Evolutionary conservation across 2,113 vertebrate species (phyloP).

Genomic region (Epinephelus cyanopodus): DNA sequence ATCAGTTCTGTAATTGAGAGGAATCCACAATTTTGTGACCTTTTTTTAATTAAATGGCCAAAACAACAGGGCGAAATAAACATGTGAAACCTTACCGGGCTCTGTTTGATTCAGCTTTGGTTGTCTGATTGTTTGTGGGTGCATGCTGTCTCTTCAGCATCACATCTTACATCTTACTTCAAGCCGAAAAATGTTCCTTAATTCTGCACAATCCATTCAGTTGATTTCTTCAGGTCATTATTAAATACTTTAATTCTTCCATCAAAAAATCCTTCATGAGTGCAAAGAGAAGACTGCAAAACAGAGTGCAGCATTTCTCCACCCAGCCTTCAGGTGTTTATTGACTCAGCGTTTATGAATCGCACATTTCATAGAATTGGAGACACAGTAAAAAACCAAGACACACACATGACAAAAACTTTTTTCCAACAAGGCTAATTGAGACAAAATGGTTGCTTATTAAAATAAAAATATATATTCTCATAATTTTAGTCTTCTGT

Average conservation of each 20-base stretch:
- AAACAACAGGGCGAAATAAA: slow-evolving; percentile 78
- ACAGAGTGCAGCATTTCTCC: slow-evolving; percentile 48
- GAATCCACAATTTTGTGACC: slow-evolving; percentile 78
- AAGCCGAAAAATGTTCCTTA: background rate
- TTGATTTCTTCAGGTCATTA: background rate
- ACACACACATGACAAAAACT: slow-evolving; percentile 34
- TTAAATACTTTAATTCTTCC: slow-evolving; percentile 62
- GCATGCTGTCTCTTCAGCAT: background rate
- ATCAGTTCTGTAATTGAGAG: slow-evolving; percentile 78
- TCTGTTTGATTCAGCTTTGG: slow-evolving; percentile 3
- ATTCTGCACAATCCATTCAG: background rate
- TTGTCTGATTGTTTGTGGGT: background rate
- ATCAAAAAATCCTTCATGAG: slow-evolving; percentile 33
- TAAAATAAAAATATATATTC: slow-evolving; percentile 83
- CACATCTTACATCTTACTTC: background rate
- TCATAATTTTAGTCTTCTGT: slow-evolving; percentile 85
- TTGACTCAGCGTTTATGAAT: slow-evolving; percentile 68
- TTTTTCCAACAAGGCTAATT: slow-evolving; percentile 39
- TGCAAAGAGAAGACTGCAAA: slow-evolving; percentile 49
- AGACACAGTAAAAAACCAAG: slow-evolving; percentile 48
- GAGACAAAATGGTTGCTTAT: slow-evolving; percentile 68
- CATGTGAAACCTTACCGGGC: slow-evolving; percentile 59
- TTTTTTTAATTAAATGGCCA: slow-evolving; percentile 81
- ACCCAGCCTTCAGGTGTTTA: slow-evolving; percentile 81
- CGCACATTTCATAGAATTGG: slow-evolving; percentile 69